Conservation (phyloP, 1,140 invertebrate genomes). For the Drosophila oshimai region DNA sequence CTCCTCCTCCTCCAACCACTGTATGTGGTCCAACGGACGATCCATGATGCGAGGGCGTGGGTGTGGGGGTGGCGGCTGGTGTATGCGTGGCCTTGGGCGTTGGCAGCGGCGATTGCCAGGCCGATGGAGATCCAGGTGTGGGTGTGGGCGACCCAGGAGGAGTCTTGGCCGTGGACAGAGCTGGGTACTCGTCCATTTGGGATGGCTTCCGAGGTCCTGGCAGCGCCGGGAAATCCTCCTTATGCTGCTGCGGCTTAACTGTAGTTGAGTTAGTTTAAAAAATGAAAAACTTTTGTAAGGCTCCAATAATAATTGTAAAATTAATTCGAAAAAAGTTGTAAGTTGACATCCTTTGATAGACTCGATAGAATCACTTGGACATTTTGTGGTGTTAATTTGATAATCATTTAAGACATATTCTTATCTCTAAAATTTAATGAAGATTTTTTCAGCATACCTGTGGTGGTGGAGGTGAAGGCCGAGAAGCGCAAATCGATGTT, state of each 20-base stretch:
- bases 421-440: no score
- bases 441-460: no score
- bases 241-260: conserved; percentile 57
- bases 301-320: no score
- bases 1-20: not conserved
- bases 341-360: no score
- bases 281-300: no score
- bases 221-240: conserved; percentile 68
- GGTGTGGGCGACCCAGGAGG: conserved; percentile 46
- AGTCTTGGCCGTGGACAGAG: conserved; percentile 47
- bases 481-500: conserved; percentile 49
- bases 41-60: conserved; percentile 4
- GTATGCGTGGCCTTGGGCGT: conserved; percentile 55
- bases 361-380: no score
- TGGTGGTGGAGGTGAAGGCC: conserved; percentile 16
- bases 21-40: conserved; percentile 53
- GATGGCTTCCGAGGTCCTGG: conserved; percentile 64
- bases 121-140: conserved; percentile 45
- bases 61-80: not conserved
- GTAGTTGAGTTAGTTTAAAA: no score
- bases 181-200: conserved; percentile 64
- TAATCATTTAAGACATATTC: no score
- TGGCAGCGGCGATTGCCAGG: conserved; percentile 59
- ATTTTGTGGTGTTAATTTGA: no score
- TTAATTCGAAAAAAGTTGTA: no score